A percentile compares a stretch with the other conserved stretches of the same genome.
These are phyloP conservation scores for Balearica regulorum DNA, from an alignment of 2,797 vertebrate genomes.

Conservation along the genomic window DNA sequence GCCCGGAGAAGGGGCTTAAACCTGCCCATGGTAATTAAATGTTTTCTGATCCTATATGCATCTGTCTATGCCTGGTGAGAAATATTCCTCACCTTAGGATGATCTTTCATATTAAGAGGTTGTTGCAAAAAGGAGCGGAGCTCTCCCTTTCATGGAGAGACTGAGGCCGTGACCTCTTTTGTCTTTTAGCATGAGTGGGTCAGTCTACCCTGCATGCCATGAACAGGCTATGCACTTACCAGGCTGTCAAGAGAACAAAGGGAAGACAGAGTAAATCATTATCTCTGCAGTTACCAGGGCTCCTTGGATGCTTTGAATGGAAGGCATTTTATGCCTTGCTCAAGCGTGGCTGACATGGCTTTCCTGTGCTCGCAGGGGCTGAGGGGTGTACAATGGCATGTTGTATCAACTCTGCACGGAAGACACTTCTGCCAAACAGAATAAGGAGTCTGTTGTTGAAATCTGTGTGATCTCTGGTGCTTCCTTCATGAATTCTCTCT, in stretches of 20 bases:
- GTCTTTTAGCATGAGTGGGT: not conserved
- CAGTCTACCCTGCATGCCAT: not conserved
- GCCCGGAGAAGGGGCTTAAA: not conserved
- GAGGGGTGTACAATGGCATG: not conserved
- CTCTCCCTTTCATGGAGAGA: not conserved
- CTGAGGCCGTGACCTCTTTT: not conserved
- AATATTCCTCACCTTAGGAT: not conserved
- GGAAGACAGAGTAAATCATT: not conserved
- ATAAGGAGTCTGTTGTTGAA: not conserved
- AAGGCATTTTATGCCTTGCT: not conserved
- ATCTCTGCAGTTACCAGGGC: not conserved
- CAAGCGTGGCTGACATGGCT: not conserved
- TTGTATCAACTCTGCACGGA: not conserved
- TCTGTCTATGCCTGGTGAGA: not conserved
- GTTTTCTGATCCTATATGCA: not conserved
- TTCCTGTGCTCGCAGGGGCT: not conserved
- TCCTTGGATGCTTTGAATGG: not conserved
- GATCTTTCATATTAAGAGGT: rapidly evolving
- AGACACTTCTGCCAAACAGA: not conserved
- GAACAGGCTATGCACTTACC: not conserved
- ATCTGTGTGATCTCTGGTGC: not conserved
- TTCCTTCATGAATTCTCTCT: not conserved
- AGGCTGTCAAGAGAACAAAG: not conserved
- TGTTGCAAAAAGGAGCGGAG: not conserved
- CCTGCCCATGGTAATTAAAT: not conserved